These are phyloP conservation scores for Zaprionus taronus DNA, from an alignment of 1,140 invertebrate species.

Conservation along the genomic window DNA sequence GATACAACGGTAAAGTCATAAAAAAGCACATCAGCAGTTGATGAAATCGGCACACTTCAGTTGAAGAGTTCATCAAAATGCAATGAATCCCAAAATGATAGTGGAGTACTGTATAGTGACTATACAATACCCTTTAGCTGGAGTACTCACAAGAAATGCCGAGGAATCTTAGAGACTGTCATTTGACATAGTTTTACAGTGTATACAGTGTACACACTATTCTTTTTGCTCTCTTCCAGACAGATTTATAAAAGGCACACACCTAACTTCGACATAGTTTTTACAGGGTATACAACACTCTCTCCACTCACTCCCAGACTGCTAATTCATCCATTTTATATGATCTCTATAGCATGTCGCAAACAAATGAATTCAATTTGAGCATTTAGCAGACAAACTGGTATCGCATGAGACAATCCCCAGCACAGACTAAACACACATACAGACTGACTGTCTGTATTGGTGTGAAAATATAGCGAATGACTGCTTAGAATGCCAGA, in stretches of 20 bases:
- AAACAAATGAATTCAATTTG: conserved; percentile 33
- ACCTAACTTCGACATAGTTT: background rate
- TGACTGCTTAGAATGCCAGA: background rate
- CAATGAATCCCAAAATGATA: conserved; percentile 31
- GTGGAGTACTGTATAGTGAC: background rate
- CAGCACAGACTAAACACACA: background rate
- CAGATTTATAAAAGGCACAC: background rate
- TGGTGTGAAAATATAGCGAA: conserved; percentile 20
- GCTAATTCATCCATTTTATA: background rate
- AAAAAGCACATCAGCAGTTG: conserved; percentile 29
- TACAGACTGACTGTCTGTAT: background rate
- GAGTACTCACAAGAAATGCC: fast-evolving
- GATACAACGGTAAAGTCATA: conserved; percentile 17
- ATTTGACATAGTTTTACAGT: background rate
- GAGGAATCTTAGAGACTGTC: background rate
- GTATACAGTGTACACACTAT: too few species aligned
- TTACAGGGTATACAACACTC: background rate
- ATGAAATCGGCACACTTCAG: too few species aligned
- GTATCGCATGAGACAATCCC: conserved; percentile 10
- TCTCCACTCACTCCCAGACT: background rate
- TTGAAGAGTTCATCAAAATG: conserved; percentile 17
- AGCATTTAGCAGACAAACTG: conserved; percentile 39
- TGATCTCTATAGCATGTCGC: conserved; percentile 11
- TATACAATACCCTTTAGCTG: background rate
- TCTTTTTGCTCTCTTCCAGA: too few species aligned